Evolutionary conservation across 2,797 vertebrate species (phyloP).

Genomic region (Manis javanica): DNA sequence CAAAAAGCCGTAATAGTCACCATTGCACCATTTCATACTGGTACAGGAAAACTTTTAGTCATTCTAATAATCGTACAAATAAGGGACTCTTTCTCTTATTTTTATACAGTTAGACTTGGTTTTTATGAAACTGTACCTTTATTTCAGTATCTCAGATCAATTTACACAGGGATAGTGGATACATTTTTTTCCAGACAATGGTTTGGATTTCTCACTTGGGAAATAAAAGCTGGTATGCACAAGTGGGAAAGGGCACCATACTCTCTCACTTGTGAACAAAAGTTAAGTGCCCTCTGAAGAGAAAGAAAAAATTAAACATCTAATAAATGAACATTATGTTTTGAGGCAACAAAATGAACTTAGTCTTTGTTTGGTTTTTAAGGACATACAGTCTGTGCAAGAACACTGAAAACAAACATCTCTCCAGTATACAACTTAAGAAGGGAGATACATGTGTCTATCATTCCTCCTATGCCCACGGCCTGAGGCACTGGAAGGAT

Average conservation of each 20-base stretch:
- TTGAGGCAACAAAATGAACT: constrained; percentile 67
- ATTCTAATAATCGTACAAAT: not conserved
- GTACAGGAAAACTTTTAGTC: not conserved
- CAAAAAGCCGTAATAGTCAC: not conserved
- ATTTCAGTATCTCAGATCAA: not conserved
- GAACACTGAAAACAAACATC: constrained; percentile 75
- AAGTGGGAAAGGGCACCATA: not conserved
- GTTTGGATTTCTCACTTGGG: not conserved
- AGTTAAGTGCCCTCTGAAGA: constrained; percentile 1
- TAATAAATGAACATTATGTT: constrained; percentile 64
- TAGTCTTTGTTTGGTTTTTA: constrained; percentile 73
- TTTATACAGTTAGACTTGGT: not conserved
- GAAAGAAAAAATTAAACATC: not conserved
- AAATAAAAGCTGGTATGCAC: not conserved
- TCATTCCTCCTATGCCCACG: constrained; percentile 71
- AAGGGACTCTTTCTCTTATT: not conserved
- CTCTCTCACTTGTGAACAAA: constrained; percentile 3
- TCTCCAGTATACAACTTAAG: constrained; percentile 54
- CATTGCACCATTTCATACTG: not conserved
- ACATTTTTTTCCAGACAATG: not conserved
- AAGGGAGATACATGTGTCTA: constrained; percentile 78
- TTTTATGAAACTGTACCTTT: not conserved
- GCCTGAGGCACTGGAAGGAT: constrained; percentile 75
- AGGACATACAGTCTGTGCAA: constrained; percentile 74
- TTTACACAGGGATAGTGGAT: not conserved